Evolutionary conservation across 1,140 invertebrate genomes (phyloP), one percentile per base, ranked within the genome.

Genomic region (Lerema accius): DNA sequence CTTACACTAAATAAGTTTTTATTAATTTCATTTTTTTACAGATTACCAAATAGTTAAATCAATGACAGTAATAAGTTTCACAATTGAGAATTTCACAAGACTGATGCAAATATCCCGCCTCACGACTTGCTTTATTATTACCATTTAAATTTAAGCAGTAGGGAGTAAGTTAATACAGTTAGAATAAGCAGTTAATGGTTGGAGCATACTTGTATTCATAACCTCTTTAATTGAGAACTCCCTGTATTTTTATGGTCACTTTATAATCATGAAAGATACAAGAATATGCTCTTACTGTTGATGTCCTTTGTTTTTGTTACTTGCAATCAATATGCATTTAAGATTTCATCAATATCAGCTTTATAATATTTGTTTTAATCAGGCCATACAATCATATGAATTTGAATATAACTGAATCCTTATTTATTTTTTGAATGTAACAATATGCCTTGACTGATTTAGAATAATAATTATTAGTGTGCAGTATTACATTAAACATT

Each of bases 61-160:
- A 78, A 82, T 83, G 68, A 88, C 82, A 80, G 78, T 83, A 80
- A 86, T 83, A 74, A 83, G 86, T 87, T 89, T 86, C 81, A 83
- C 78, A 84, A 83, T 85, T 88, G 80, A 88, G 73, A 89, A 89
- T 86, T 89, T 86, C 86, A 90, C 86, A 90, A 90, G 88, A 90
- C 88, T 90, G 88, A 90, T 90, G 85, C 88, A 89, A 90, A 90
- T 90, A 84, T 90, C 88, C 88, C 88, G 86, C 88, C 88, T 90
- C 86, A 89, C 86, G 80, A 90, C 86, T 90, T 90, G 88, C 86
- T 90, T 90, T 90, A 90, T 89, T 84, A 87, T 89, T 88, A 90
- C 86, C 86, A 90, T 86, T 84, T 86, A 85, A 83, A 85, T 75
- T 80, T 86, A 87, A 77, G 71, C 58, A 84, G 82, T 87, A 90